These are phyloP conservation scores for Ichneumoninae sp. DNA, from an alignment of 2,888 invertebrate species.

Conservation along the genomic window DNA sequence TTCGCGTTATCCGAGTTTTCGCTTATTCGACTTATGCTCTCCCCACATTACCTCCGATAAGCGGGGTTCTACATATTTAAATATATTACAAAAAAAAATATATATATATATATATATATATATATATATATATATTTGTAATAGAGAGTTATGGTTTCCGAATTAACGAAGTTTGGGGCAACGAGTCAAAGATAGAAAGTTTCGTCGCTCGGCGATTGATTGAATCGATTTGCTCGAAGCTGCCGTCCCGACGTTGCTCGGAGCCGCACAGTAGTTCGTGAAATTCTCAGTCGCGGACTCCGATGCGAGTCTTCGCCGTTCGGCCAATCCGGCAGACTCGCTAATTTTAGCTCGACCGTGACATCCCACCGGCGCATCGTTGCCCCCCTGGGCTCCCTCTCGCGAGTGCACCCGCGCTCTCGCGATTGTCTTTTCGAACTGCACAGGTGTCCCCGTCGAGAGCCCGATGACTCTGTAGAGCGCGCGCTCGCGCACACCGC, in stretches of 20 bases:
- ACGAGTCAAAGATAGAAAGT: background rate
- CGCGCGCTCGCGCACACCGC: background rate
- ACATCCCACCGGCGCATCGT: constrained; percentile 79
- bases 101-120: too few relatives aligned
- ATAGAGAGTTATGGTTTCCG: background rate
- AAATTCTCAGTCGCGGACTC: constrained; percentile 49
- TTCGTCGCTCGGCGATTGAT: constrained; percentile 6
- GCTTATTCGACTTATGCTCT: too few relatives aligned
- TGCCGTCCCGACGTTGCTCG: constrained; percentile 40
- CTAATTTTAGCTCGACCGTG: constrained; percentile 84
- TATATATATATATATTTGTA: too few relatives aligned
- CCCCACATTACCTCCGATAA: too few relatives aligned
- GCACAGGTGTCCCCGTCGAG: constrained; percentile 57
- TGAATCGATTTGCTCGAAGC: constrained; percentile 39
- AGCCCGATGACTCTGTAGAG: constrained; percentile 27
- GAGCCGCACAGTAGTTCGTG: constrained; percentile 7
- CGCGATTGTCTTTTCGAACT: constrained; percentile 73
- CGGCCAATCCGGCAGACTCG: constrained; percentile 81
- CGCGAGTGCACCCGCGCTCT: constrained; percentile 70
- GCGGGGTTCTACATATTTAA: too few relatives aligned
- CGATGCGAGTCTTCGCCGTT: constrained; percentile 55
- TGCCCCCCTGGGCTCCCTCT: constrained; percentile 48
- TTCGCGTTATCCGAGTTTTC: too few relatives aligned
- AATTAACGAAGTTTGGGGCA: background rate
- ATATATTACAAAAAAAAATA: too few relatives aligned